Conservation (phyloP, 2,797 vertebrate genomes). For the Micropoecilia bifurca region DNA sequence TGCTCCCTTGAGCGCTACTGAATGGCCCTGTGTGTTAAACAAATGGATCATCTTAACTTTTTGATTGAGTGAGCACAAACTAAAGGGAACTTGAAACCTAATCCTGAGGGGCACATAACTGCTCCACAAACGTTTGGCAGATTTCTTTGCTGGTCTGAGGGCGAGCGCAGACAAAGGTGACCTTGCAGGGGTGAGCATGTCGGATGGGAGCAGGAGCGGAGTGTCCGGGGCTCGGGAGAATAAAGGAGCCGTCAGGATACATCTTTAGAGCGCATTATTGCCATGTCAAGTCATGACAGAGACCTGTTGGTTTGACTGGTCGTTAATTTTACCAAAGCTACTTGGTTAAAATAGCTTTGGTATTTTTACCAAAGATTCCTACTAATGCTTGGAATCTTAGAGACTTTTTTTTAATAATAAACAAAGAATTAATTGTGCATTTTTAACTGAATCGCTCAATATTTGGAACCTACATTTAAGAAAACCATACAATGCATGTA, state of each 20-base stretch:
- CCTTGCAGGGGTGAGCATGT: slow-evolving; percentile 72
- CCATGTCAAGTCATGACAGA: slow-evolving; percentile 51
- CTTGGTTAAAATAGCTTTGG: background rate
- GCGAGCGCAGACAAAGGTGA: slow-evolving; percentile 80
- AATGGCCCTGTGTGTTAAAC: slow-evolving; percentile 86
- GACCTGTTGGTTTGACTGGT: slow-evolving; percentile 40
- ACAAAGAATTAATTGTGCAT: background rate
- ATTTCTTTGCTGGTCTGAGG: slow-evolving; percentile 76
- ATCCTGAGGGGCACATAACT: slow-evolving; percentile 81
- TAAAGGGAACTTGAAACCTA: slow-evolving; percentile 86
- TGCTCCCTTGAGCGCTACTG: slow-evolving; percentile 81
- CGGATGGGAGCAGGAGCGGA: slow-evolving; percentile 21
- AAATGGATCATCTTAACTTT: slow-evolving; percentile 88
- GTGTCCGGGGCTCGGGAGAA: slow-evolving; percentile 26
- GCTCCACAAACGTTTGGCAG: slow-evolving; percentile 82
- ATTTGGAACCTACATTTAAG: background rate
- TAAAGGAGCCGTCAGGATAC: slow-evolving; percentile 51
- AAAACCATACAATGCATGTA: background rate
- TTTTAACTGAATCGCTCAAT: background rate
- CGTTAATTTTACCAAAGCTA: background rate
- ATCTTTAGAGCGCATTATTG: slow-evolving; percentile 62
- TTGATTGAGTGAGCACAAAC: slow-evolving; percentile 87
- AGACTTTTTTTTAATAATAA: background rate
- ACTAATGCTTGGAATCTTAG: background rate
- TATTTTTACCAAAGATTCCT: background rate